phyloP scores from a whole-genome alignment of 2,888 invertebrate species.

The Lasioglossum calceatum region DNA sequence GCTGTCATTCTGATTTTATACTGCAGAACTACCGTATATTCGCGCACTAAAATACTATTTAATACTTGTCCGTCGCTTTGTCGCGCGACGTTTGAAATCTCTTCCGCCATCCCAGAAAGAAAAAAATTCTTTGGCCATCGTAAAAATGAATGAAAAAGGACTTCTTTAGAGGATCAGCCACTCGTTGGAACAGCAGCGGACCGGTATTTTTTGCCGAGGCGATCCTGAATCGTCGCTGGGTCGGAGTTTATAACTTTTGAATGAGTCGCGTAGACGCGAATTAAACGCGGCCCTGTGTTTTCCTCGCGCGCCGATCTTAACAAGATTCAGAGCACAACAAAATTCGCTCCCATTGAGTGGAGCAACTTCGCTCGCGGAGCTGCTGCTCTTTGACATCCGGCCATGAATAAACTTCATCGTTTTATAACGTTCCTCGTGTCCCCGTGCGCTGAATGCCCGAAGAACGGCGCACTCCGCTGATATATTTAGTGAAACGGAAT shows the following conservation, averaged over 20 bases:
- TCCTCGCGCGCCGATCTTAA: not conserved
- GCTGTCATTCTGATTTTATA: not conserved
- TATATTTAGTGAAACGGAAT: not conserved
- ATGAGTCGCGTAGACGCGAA: not conserved
- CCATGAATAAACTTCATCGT: conserved; percentile 11
- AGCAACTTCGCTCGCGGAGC: not conserved
- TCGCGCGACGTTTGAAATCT: not conserved
- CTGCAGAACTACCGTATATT: not conserved
- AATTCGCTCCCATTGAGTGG: not conserved
- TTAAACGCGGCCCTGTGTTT: not conserved
- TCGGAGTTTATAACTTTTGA: not conserved
- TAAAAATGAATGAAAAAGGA: not conserved
- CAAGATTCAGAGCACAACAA: not conserved
- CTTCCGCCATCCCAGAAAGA: not conserved
- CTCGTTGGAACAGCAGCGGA: not conserved
- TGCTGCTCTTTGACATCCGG: not conserved
- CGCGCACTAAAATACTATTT: not conserved
- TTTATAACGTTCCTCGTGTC: not conserved
- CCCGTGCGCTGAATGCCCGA: not conserved
- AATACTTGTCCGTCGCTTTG: not conserved
- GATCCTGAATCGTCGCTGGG: not conserved
- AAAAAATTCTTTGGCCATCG: not conserved
- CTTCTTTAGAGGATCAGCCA: not conserved
- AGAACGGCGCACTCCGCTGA: not conserved
- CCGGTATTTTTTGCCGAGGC: not conserved